A percentile compares a stretch with the other conserved stretches of the same genome.
Conservation (phyloP, 2,113 vertebrate genomes). For the Paratilapia polleni region DNA sequence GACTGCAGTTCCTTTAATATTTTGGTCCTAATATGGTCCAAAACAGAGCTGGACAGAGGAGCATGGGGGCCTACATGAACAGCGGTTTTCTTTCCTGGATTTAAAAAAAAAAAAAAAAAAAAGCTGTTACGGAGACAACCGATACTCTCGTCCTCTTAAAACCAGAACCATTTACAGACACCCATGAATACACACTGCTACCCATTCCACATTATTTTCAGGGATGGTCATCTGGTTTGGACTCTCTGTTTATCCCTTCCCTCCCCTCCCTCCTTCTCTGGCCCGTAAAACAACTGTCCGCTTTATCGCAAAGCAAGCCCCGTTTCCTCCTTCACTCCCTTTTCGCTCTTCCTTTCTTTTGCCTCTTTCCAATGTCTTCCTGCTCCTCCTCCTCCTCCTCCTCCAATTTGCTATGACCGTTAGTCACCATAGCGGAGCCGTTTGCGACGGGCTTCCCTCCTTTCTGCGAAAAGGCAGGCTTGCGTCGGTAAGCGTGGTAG, state of each 20-base stretch:
- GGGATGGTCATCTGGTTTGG: slow-evolving; percentile 27
- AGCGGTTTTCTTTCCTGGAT: slow-evolving; percentile 53
- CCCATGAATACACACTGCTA: slow-evolving; percentile 56
- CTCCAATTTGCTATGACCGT: slow-evolving; percentile 82
- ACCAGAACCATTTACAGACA: slow-evolving; percentile 52
- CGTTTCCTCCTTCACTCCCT: slow-evolving; percentile 80
- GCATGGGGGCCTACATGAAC: slow-evolving; percentile 47
- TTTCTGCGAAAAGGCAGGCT: slow-evolving; percentile 80
- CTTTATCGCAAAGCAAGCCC: slow-evolving; percentile 64
- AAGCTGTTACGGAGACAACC: slow-evolving; percentile 48
- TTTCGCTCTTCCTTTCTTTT: slow-evolving; percentile 84
- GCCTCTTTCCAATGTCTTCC: slow-evolving; percentile 87
- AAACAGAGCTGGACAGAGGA: slow-evolving; percentile 53
- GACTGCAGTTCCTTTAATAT: slow-evolving; percentile 32
- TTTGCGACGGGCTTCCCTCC: slow-evolving; percentile 83
- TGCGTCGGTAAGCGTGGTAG: slow-evolving; percentile 91
- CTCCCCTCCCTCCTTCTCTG: slow-evolving; percentile 25
- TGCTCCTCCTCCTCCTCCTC: slow-evolving; percentile 84
- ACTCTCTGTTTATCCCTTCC: slow-evolving; percentile 9
- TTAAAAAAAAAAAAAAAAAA: slow-evolving; percentile 22
- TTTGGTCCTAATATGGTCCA: slow-evolving; percentile 56
- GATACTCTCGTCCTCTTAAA: slow-evolving; percentile 35
- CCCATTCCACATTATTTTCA: slow-evolving; percentile 39
- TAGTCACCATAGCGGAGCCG: slow-evolving; percentile 80
- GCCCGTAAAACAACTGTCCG: slow-evolving; percentile 35